Evolutionary conservation across 2,113 vertebrate genomes (phyloP).

Genomic region (Cacatua alba): DNA sequence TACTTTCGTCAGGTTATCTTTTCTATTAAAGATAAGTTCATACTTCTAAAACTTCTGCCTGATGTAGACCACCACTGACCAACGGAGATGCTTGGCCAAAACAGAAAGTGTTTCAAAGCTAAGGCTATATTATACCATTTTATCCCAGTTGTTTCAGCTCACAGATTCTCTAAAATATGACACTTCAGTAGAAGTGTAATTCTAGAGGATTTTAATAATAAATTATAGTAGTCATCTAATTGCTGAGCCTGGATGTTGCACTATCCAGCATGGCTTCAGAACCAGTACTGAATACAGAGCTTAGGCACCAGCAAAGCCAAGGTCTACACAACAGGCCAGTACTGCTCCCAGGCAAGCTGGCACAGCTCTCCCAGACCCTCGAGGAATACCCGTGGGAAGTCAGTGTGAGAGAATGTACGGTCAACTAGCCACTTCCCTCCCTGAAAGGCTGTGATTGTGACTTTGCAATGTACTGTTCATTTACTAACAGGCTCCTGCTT

Average conservation of each 20-base stretch:
- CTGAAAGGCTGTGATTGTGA: neutral
- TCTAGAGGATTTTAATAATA: neutral
- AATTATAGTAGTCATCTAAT: neutral
- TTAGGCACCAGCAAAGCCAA: neutral
- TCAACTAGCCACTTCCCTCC: neutral
- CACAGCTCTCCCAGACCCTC: neutral
- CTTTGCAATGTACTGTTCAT: neutral
- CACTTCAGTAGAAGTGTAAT: neutral
- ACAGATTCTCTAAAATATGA: neutral
- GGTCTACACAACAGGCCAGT: neutral
- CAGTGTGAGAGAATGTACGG: neutral
- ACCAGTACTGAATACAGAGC: neutral
- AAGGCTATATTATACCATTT: neutral
- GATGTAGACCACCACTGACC: neutral
- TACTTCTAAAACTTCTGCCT: neutral
- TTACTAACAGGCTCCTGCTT: neutral
- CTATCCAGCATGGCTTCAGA: neutral
- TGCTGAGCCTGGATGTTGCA: neutral
- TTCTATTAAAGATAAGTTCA: neutral
- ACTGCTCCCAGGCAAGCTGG: neutral
- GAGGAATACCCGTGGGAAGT: neutral
- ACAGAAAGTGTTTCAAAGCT: neutral
- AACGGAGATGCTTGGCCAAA: neutral
- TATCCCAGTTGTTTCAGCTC: neutral
- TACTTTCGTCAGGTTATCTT: neutral